Conservation (phyloP, 2,888 invertebrate genomes). For the Oasisia sp. region DNA sequence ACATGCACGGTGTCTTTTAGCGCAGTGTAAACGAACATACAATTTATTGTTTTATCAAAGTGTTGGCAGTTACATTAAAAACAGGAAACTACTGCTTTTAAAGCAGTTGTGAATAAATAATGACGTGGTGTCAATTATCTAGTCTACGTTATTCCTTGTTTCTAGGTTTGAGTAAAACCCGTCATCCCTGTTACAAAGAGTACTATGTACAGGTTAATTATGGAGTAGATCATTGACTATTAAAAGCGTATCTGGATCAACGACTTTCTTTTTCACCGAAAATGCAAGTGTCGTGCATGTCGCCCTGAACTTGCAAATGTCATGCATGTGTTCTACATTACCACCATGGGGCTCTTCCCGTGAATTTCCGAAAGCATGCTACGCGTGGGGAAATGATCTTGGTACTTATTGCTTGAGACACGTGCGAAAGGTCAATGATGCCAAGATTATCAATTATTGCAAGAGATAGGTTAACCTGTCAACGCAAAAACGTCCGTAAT, state of each 20-base stretch:
- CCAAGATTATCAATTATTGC: neutral
- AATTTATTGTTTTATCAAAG: no score
- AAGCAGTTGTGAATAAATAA: no score
- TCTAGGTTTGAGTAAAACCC: neutral
- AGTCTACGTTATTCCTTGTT: no score
- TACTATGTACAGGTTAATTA: neutral
- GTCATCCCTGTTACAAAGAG: neutral
- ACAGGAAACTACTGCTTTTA: no score
- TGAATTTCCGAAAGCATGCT: neutral
- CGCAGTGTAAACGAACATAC: no score
- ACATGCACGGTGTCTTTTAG: no score
- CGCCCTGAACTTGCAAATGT: neutral
- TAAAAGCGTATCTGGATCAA: neutral
- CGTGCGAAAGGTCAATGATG: neutral
- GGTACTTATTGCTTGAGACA: neutral
- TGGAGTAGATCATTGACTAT: neutral
- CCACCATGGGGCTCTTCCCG: neutral
- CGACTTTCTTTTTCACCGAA: neutral
- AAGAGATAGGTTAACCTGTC: neutral
- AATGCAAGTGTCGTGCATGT: neutral
- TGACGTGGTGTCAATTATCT: no score
- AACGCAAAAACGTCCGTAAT: neutral
- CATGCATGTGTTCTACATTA: slow-evolving; percentile 8
- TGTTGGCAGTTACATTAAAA: no score
- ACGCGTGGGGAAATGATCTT: neutral